Evolutionary conservation across 2,113 vertebrate genomes (phyloP).

Genomic region (Seriola aureovittata): DNA sequence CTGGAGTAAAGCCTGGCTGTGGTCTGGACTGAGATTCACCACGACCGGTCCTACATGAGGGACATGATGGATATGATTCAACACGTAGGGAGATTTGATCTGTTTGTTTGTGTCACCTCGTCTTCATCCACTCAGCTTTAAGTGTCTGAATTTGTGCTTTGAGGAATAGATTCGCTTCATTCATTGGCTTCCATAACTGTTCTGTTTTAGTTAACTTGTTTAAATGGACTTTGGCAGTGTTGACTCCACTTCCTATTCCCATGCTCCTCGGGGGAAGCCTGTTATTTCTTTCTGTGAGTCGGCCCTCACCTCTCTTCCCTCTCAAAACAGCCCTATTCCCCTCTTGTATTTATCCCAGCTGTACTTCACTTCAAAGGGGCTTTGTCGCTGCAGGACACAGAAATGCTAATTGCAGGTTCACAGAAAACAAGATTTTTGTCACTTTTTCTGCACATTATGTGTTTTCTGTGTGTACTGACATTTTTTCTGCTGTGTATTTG

Average conservation of each 20-base stretch:
- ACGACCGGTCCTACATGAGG: slow-evolving; percentile 25
- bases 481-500: neutral
- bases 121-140: neutral
- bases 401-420: slow-evolving; percentile 61
- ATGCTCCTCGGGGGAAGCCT: slow-evolving; percentile 8
- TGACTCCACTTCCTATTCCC: slow-evolving; percentile 35
- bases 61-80: slow-evolving; percentile 58
- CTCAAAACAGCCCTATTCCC: neutral
- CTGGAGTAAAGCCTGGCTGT: neutral
- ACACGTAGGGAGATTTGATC: slow-evolving; percentile 48
- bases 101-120: neutral
- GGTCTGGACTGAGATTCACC: neutral
- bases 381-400: slow-evolving; percentile 39
- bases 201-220: neutral
- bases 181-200: neutral
- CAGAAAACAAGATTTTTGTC: slow-evolving; percentile 21
- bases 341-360: slow-evolving; percentile 50
- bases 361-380: slow-evolving; percentile 52
- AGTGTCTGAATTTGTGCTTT: neutral
- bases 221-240: neutral
- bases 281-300: slow-evolving; percentile 39
- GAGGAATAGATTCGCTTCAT: neutral
- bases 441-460: neutral
- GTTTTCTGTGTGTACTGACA: neutral
- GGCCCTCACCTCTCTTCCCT: slow-evolving; percentile 14